phyloP scores from a whole-genome alignment of 2,113 vertebrate genomes.

The Pomatorhinus ruficollis region DNA sequence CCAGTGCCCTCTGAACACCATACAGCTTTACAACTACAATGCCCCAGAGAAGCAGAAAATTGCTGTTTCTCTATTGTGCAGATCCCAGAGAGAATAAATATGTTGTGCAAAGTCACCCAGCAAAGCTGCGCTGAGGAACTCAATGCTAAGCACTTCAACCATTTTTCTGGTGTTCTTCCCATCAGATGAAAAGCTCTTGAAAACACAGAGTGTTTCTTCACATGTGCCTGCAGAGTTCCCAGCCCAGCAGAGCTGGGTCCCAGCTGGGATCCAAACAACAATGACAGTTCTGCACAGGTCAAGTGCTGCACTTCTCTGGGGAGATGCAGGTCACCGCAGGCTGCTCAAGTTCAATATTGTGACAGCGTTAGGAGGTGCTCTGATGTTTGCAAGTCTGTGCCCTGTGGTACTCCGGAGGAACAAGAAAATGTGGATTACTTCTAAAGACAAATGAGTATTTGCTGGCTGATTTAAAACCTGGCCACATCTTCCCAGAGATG shows the following conservation, averaged over 20 bases:
- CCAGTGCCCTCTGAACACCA: constrained; percentile 6
- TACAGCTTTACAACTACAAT: not conserved
- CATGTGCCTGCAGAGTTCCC: not conserved
- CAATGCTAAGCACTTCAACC: not conserved
- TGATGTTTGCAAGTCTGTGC: not conserved
- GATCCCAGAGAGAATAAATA: constrained; percentile 21
- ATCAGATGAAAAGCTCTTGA: constrained; percentile 20
- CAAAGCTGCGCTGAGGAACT: not conserved
- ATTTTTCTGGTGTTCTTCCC: constrained; percentile 9
- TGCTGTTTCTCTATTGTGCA: constrained; percentile 11
- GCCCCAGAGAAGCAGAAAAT: not conserved
- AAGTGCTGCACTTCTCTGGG: not conserved
- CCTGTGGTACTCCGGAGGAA: not conserved
- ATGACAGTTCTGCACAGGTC: constrained; percentile 15
- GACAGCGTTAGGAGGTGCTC: not conserved
- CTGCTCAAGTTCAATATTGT: not conserved
- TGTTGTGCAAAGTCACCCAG: constrained; percentile 32
- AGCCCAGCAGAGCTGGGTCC: not conserved
- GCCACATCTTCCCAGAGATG: not conserved
- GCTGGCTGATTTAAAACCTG: constrained; percentile 2
- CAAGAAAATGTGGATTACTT: not conserved
- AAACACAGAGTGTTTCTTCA: not conserved
- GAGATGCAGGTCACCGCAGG: not conserved
- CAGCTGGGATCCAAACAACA: constrained; percentile 3
- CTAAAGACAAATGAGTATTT: not conserved